These are phyloP conservation scores for Oriolus oriolus DNA, from an alignment of 2,113 vertebrate species.

Conservation along the genomic window DNA sequence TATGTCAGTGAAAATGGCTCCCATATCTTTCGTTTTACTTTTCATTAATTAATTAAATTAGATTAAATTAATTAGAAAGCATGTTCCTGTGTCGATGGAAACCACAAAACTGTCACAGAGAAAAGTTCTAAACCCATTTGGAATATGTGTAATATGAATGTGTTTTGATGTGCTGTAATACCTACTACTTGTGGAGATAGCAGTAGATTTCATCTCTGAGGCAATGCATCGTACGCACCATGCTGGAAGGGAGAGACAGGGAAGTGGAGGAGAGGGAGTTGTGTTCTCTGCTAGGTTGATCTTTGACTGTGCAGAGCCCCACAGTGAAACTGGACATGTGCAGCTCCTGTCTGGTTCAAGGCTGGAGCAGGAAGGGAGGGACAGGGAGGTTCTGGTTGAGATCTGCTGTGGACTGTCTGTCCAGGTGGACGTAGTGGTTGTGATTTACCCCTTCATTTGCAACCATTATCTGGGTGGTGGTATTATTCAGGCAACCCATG, in stretches of 20 bases:
- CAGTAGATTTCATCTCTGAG: neutral
- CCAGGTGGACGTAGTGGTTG: fast-evolving
- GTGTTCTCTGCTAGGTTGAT: neutral
- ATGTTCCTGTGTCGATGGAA: neutral
- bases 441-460: neutral
- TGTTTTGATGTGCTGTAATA: neutral
- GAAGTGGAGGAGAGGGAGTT: neutral
- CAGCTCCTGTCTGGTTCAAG: neutral
- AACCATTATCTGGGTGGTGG: neutral
- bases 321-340: neutral
- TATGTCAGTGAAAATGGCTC: neutral
- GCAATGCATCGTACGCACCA: fast-evolving
- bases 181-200: neutral
- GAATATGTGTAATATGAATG: neutral
- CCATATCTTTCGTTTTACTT: neutral
- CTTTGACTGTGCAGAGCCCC: neutral
- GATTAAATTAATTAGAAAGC: neutral
- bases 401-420: neutral
- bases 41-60: neutral
- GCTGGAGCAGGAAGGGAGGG: neutral
- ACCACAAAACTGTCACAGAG: neutral
- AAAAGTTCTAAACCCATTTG: neutral
- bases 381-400: neutral
- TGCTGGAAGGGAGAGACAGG: neutral
- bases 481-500: neutral